Percentiles rank a stretch among this genome's conserved stretches.
Conservation (phyloP, 2,888 invertebrate species). For the Elmis aenea region DNA sequence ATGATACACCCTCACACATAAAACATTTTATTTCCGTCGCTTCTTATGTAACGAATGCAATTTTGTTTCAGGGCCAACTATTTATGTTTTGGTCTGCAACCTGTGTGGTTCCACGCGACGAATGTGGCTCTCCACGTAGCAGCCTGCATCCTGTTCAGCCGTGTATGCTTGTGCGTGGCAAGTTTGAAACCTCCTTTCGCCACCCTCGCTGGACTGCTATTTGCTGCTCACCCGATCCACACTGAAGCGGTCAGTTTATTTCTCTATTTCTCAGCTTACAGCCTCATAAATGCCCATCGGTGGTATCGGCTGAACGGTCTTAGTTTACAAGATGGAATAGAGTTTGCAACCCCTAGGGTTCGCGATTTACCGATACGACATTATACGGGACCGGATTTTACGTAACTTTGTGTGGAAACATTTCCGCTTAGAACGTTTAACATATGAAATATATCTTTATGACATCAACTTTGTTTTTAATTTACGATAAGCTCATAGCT, state of each 20-base stretch:
- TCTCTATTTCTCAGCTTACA: slow-evolving; percentile 20
- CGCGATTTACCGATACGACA: slow-evolving; percentile 6
- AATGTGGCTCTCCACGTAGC: slow-evolving; percentile 73
- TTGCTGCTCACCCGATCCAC: slow-evolving; percentile 83
- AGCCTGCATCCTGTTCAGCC: slow-evolving; percentile 68
- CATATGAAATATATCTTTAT: too few species aligned
- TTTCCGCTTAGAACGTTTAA: too few species aligned
- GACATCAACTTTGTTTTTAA: too few species aligned
- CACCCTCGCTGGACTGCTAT: slow-evolving; percentile 67
- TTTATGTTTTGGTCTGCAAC: slow-evolving; percentile 62
- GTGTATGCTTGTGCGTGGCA: slow-evolving; percentile 63
- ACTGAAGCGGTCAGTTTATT: slow-evolving; percentile 76
- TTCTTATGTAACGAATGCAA: not conserved
- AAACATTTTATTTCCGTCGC: too few species aligned
- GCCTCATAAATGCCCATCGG: slow-evolving; percentile 26
- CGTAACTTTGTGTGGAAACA: slow-evolving; percentile 20
- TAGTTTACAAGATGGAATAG: slow-evolving; percentile 4
- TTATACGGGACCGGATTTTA: slow-evolving; percentile 6
- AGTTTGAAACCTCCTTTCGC: slow-evolving; percentile 65
- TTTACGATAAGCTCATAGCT: too few species aligned
- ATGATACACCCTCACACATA: too few species aligned
- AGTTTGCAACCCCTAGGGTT: slow-evolving; percentile 1
- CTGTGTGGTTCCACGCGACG: slow-evolving; percentile 75
- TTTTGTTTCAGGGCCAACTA: slow-evolving; percentile 67
- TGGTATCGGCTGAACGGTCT: slow-evolving; percentile 21